phyloP scores from a whole-genome alignment of 2,797 vertebrate genomes.

The Gambelia wislizenii region DNA sequence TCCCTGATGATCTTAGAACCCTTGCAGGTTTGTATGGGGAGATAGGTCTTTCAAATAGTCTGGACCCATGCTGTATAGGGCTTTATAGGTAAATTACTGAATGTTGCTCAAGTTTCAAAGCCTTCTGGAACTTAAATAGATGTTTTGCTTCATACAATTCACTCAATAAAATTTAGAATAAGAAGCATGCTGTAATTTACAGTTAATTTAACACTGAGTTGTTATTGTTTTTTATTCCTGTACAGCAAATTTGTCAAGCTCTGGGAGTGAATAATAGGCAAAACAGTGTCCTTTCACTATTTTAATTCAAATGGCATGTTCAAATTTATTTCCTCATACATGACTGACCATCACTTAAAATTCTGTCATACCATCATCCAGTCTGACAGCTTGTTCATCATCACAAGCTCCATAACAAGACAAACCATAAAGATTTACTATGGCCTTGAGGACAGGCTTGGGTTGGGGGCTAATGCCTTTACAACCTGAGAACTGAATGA shows the following conservation, averaged over 20 bases:
- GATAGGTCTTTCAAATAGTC: no score
- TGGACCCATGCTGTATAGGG: no score
- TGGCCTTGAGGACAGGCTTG: not conserved
- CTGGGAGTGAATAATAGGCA: not conserved
- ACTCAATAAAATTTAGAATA: not conserved
- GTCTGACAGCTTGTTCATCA: constrained; percentile 28
- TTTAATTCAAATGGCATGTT: not conserved
- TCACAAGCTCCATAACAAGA: not conserved
- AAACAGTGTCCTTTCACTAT: not conserved
- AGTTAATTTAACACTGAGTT: not conserved
- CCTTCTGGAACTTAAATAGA: not conserved
- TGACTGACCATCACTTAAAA: not conserved
- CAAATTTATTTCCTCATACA: not conserved
- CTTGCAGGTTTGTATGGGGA: no score
- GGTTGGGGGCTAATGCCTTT: not conserved
- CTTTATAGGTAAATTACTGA: no score
- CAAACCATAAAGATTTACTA: constrained; percentile 15
- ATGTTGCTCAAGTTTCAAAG: not conserved
- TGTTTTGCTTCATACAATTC: not conserved
- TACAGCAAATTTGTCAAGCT: not conserved
- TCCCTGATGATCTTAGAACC: no score
- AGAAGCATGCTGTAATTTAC: not conserved
- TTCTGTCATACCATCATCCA: not conserved
- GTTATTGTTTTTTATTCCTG: not conserved
- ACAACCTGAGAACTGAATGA: not conserved